These are phyloP conservation scores for Conger conger DNA, from an alignment of 2,113 vertebrate genomes.

Conservation along the genomic window DNA sequence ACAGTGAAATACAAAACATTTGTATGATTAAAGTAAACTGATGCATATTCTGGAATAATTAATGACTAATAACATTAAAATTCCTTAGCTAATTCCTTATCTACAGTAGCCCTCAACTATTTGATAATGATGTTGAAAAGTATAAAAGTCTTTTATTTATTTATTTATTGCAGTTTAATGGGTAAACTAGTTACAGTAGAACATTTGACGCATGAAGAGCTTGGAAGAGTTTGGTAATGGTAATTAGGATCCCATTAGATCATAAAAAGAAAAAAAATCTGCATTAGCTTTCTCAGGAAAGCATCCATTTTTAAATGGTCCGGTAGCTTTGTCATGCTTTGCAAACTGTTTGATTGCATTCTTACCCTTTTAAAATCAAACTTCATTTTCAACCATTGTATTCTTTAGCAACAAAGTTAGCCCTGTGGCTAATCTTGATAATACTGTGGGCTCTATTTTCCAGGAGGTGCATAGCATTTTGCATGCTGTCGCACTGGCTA, in stretches of 20 bases:
- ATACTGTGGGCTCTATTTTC: too few species aligned
- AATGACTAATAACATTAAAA: background rate
- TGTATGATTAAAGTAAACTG: background rate
- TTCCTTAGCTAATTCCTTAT: too few species aligned
- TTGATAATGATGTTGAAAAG: background rate
- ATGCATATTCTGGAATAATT: background rate
- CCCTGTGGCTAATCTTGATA: background rate
- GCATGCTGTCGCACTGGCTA: too few species aligned
- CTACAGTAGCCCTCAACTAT: background rate
- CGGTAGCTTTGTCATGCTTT: too few species aligned
- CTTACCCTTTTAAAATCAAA: too few species aligned
- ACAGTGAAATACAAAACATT: background rate
- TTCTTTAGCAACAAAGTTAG: background rate
- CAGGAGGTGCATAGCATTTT: too few species aligned
- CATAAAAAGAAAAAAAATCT: too few species aligned
- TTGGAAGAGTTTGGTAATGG: background rate
- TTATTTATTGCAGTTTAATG: background rate
- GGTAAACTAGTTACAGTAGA: background rate
- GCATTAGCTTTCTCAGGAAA: too few species aligned
- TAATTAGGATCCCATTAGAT: background rate
- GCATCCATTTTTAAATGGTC: too few species aligned
- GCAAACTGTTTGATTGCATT: too few species aligned
- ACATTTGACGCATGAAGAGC: background rate
- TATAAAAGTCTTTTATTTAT: too few species aligned
- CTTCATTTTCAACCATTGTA: background rate